Percentiles rank a stretch among this genome's conserved stretches.
phyloP scores from a whole-genome alignment of 2,797 vertebrate species.

The Taeniopygia guttata region DNA sequence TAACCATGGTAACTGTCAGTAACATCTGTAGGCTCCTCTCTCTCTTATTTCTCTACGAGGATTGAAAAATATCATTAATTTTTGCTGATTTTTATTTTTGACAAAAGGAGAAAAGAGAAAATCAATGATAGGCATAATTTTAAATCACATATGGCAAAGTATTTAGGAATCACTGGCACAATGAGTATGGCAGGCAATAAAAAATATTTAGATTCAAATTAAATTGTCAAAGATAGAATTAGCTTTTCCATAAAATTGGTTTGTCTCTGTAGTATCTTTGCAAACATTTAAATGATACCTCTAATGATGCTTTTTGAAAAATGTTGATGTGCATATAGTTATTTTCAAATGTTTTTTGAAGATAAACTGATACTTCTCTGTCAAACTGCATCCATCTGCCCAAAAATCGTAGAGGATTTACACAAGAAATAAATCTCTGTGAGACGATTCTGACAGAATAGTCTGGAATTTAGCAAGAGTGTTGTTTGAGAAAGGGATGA shows the following conservation, averaged over 20 bases:
- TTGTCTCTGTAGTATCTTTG: background rate
- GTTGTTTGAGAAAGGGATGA: background rate
- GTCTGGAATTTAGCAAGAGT: background rate
- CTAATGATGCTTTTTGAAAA: conserved; percentile 29
- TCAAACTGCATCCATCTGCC: background rate
- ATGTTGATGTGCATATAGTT: background rate
- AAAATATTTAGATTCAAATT: conserved; percentile 61
- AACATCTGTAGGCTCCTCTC: conserved; percentile 44
- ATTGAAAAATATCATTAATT: conserved; percentile 55
- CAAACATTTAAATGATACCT: conserved; percentile 36
- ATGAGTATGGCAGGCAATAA: background rate
- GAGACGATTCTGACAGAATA: background rate
- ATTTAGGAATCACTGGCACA: conserved; percentile 43
- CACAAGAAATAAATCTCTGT: background rate
- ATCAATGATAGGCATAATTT: conserved; percentile 55
- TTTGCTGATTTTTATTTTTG: conserved; percentile 42
- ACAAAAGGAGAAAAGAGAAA: background rate
- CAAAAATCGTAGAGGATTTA: background rate
- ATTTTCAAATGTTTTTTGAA: conserved; percentile 23
- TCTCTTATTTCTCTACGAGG: conserved; percentile 35
- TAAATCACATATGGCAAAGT: conserved; percentile 53
- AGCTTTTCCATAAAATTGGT: background rate
- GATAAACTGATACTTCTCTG: background rate
- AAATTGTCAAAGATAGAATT: conserved; percentile 40
- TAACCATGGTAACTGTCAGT: conserved; percentile 61